Percentiles rank a stretch among this genome's conserved stretches.
phyloP scores from a whole-genome alignment of 2,113 vertebrate species.

The Colaptes auratus region DNA sequence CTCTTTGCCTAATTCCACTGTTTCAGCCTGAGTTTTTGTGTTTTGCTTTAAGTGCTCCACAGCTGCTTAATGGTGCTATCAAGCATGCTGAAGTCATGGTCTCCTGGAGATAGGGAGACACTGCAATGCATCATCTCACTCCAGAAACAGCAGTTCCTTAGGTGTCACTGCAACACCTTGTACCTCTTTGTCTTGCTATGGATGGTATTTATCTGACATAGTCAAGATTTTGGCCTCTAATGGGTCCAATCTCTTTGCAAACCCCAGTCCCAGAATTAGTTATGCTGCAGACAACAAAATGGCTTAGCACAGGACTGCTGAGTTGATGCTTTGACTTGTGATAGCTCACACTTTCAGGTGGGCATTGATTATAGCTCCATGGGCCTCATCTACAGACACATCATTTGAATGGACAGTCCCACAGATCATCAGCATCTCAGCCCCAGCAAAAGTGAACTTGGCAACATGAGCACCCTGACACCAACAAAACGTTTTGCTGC shows the following conservation, averaged over 20 bases:
- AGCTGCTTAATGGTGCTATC: slow-evolving; percentile 62
- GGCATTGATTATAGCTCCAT: background rate
- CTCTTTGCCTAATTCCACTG: slow-evolving; percentile 62
- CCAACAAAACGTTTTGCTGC: background rate
- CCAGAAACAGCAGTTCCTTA: background rate
- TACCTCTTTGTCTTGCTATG: background rate
- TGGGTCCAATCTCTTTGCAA: background rate
- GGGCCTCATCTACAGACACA: background rate
- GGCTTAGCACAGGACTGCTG: fast-evolving
- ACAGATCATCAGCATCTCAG: background rate
- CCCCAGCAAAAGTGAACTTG: background rate
- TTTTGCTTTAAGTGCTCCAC: slow-evolving; percentile 22
- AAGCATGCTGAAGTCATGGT: slow-evolving; percentile 47
- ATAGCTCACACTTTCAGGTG: background rate
- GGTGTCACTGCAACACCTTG: background rate
- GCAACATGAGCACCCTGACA: fast-evolving
- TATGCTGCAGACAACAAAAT: background rate
- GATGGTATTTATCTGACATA: background rate
- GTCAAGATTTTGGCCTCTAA: too few species aligned
- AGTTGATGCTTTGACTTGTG: background rate
- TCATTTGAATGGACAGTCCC: too few species aligned
- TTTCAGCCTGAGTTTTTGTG: slow-evolving; percentile 34
- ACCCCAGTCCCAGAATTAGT: background rate
- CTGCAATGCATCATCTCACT: background rate
- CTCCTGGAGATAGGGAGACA: slow-evolving; percentile 36